phyloP scores from a whole-genome alignment of 2,113 vertebrate genomes.

The Oreochromis spilurus region DNA sequence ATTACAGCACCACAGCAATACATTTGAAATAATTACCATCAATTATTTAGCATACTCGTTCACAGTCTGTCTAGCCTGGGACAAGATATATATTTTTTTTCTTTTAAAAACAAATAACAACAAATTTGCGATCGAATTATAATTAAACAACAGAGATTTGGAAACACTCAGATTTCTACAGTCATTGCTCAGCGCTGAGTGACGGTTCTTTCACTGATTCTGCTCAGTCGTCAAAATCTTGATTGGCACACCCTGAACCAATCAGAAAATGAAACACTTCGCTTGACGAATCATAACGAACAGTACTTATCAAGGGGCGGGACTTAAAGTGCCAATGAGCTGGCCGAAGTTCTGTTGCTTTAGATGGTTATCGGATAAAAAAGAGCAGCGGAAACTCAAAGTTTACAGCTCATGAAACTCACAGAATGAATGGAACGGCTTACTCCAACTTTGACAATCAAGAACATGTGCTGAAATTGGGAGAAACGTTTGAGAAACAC shows the following conservation, averaged over 20 bases:
- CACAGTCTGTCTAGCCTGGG: background rate
- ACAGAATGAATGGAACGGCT: slow-evolving; percentile 82
- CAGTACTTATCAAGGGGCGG: background rate
- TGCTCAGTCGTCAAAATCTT: background rate
- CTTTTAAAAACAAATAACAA: background rate
- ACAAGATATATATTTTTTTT: background rate
- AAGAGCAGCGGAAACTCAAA: slow-evolving; percentile 41
- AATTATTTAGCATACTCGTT: background rate
- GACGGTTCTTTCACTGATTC: background rate
- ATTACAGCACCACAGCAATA: background rate
- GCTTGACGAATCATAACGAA: slow-evolving; percentile 43
- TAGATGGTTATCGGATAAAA: slow-evolving; percentile 59
- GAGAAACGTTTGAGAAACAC: slow-evolving; percentile 89
- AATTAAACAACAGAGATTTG: background rate
- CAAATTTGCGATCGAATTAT: background rate
- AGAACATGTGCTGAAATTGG: slow-evolving; percentile 86
- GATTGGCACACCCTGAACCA: slow-evolving; percentile 29
- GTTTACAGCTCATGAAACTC: slow-evolving; percentile 45
- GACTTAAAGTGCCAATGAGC: slow-evolving; percentile 10
- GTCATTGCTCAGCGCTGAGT: background rate
- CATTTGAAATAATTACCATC: background rate
- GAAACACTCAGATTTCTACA: background rate
- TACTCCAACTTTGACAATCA: slow-evolving; percentile 82
- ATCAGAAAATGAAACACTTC: background rate
- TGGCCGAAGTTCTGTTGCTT: background rate